Percentiles rank a stretch among this genome's conserved stretches.
These are phyloP conservation scores for Epinephelus awoara DNA, from an alignment of 2,797 vertebrate genomes.

Conservation along the genomic window DNA sequence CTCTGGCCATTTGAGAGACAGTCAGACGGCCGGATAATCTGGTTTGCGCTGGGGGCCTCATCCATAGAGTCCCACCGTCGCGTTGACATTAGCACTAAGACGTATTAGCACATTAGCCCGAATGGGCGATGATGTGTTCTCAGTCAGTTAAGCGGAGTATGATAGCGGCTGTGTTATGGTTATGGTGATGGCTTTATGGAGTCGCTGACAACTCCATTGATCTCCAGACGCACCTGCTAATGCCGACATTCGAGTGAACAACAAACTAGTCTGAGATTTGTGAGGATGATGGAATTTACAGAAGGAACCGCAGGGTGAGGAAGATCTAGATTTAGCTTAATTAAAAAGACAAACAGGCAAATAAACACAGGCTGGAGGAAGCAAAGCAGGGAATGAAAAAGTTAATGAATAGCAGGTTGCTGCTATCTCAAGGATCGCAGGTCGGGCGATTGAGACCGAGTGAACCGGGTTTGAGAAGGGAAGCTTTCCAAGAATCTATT, in stretches of 20 bases:
- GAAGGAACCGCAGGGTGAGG: not conserved
- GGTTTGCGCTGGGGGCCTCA: constrained; percentile 78
- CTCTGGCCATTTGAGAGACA: constrained; percentile 76
- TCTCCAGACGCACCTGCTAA: constrained; percentile 76
- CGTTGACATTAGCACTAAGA: constrained; percentile 81
- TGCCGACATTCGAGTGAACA: constrained; percentile 43
- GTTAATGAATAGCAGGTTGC: constrained; percentile 20
- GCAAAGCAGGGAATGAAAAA: not conserved
- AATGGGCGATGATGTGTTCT: constrained; percentile 81
- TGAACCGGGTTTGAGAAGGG: constrained; percentile 25
- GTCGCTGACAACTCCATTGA: constrained; percentile 75
- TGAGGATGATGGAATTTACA: constrained; percentile 29
- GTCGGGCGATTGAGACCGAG: constrained; percentile 22
- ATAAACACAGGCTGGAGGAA: constrained; percentile 2
- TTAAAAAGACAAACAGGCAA: constrained; percentile 42
- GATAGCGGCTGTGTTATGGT: constrained; percentile 76
- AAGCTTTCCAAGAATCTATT: constrained; percentile 59
- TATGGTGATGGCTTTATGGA: constrained; percentile 80
- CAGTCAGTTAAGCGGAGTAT: constrained; percentile 78
- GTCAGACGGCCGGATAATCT: constrained; percentile 77
- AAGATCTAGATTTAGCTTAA: constrained; percentile 18
- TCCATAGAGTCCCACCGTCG: constrained; percentile 67
- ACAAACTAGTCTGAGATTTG: constrained; percentile 17
- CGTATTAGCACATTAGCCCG: constrained; percentile 82
- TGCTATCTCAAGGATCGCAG: constrained; percentile 10